phyloP scores from a whole-genome alignment of 2,797 vertebrate species.

The Myotis planiceps region DNA sequence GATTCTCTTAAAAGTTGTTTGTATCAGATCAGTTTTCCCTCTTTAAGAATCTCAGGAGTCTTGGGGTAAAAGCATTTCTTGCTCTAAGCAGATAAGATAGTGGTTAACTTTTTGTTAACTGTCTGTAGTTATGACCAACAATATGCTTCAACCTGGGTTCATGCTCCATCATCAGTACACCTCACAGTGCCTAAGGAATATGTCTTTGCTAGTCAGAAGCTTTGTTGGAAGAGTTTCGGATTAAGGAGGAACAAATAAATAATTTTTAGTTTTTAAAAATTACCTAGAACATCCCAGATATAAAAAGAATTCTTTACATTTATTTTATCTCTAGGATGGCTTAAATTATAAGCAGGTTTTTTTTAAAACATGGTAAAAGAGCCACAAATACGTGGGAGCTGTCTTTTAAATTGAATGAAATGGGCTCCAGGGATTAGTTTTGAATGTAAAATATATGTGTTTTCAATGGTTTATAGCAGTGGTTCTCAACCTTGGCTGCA shows the following conservation, averaged over 20 bases:
- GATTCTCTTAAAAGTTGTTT: conserved; percentile 58
- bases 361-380: conserved; percentile 38
- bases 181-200: conserved; percentile 71
- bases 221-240: conserved; percentile 35
- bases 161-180: conserved; percentile 44
- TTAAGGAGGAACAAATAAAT: conserved; percentile 49
- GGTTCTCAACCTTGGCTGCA: no score
- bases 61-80: conserved; percentile 64
- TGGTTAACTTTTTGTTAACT: conserved; percentile 33
- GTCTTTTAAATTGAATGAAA: conserved; percentile 34
- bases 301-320: conserved; percentile 63
- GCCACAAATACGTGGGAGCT: neutral
- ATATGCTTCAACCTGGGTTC: conserved; percentile 47
- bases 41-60: conserved; percentile 85
- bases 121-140: neutral
- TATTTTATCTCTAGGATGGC: conserved; percentile 15
- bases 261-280: conserved; percentile 58
- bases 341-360: conserved; percentile 38
- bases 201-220: conserved; percentile 72
- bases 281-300: conserved; percentile 32
- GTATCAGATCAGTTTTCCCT: conserved; percentile 71
- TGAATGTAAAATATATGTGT: neutral
- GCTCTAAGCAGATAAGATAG: conserved; percentile 68
- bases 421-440: neutral
- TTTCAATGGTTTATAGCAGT: neutral